Base-by-base conservation (phyloP, 2,797 vertebrate species). In the Rhinatrema bivittatum region DNA sequence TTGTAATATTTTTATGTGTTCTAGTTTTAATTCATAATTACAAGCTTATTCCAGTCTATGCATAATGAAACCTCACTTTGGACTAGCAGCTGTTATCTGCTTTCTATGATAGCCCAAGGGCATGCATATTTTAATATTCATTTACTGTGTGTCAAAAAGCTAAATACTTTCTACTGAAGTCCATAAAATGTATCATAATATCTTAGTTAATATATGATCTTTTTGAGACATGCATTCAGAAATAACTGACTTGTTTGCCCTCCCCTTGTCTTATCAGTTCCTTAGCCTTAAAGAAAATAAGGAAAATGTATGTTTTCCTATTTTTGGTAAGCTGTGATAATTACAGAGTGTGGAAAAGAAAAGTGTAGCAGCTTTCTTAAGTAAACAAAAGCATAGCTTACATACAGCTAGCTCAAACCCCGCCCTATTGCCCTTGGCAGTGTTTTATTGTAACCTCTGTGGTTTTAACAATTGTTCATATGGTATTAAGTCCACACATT, bases 91-190 rank as follows among this genome's bases (percentile, higher is more conserved):
- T 84, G 80, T 75, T 83, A 76, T 74, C 76, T 70, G 33, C 66
- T 71, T 80, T 71, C 65, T 25, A 55, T 72, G 46, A 27, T 70
- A 76, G 75, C 81, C 79, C 70, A 64, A 46, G 78, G 79, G 56
- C 62, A 74, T 70, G 65, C 70, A 62, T 80, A 79, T 81, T 78
- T 82, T 81, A 81, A 83, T 82, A 79, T 79, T 81, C 64, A 77
- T 81, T 81, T 81, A 75, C 71, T 82, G 49, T 79, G 71, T 72
- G 67, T 63, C 23, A 54, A 82, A 79, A 82, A 81, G 81, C 74
- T 78, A 78, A 81, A 70, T 79, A 77, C 68, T n/a, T n/a, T n/a
- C n/a, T 81, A 84, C 76, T 65, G 67, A 81, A 80, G 60, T 71
- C 76, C 76, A 72, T 76, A 73, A 75, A 70, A 79, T 79, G 83